Conservation (phyloP, 2,888 invertebrate species). For the Platynereis dumerilii region DNA sequence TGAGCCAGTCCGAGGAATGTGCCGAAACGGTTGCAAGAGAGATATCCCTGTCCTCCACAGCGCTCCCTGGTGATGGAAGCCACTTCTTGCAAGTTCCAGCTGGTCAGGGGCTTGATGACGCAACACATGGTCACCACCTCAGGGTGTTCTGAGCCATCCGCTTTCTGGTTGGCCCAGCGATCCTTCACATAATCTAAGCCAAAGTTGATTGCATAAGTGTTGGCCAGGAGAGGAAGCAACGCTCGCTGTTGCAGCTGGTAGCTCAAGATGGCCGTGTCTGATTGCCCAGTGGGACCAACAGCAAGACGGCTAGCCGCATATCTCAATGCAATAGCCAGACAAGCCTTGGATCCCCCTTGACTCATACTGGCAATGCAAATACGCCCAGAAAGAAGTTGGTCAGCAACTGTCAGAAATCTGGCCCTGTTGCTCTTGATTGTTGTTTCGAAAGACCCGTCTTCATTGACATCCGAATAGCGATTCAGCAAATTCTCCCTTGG, state of each 20-base stretch:
- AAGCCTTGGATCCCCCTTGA: constrained; percentile 33
- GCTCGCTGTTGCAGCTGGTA: constrained; percentile 45
- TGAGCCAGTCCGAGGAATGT: constrained; percentile 42
- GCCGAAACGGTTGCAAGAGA: constrained; percentile 43
- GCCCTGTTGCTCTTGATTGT: constrained; percentile 38
- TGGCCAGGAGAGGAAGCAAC: constrained; percentile 41
- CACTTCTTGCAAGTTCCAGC: constrained; percentile 39
- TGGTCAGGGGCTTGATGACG: constrained; percentile 42
- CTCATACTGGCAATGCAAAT: constrained; percentile 44
- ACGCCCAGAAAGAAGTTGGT: constrained; percentile 44
- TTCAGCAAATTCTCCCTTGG: constrained; percentile 42
- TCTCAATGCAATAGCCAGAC: constrained; percentile 39
- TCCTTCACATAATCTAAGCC: constrained; percentile 44
- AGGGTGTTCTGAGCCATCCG: constrained; percentile 39
- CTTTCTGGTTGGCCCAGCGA: constrained; percentile 35
- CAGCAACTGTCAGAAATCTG: constrained; percentile 44
- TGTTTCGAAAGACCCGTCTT: constrained; percentile 39
- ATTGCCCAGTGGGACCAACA: constrained; percentile 41
- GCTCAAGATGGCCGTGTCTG: constrained; percentile 41
- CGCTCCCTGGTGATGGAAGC: constrained; percentile 39
- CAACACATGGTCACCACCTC: constrained; percentile 46
- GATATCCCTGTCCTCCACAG: constrained; percentile 47
- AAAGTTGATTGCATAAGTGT: constrained; percentile 44
- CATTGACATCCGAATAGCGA: constrained; percentile 38
- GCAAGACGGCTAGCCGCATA: constrained; percentile 44